A percentile compares a stretch with the other conserved stretches of the same genome.
Evolutionary conservation across 2,797 vertebrate species (phyloP).

Genomic region (Luscinia luscinia): DNA sequence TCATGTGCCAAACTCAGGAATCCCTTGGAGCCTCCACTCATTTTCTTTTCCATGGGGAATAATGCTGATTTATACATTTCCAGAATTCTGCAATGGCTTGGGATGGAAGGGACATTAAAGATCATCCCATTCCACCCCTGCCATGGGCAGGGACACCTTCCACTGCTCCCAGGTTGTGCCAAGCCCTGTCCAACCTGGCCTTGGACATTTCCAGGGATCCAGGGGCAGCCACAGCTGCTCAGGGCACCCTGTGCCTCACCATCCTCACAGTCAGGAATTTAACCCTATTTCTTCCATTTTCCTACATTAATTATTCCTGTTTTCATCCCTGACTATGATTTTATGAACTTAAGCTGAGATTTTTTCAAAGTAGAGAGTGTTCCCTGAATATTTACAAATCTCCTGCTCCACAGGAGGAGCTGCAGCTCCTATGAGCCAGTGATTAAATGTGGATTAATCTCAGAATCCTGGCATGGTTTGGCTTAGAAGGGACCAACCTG

Average conservation of each 20-base stretch:
- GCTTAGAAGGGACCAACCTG: not conserved
- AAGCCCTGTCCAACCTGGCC: accelerated
- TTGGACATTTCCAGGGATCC: not conserved
- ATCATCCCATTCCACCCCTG: accelerated
- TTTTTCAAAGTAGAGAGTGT: not conserved
- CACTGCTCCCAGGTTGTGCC: accelerated
- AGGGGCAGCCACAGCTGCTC: too few species aligned
- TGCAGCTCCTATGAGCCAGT: not conserved
- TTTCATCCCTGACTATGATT: not conserved
- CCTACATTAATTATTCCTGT: not conserved
- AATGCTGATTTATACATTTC: not conserved
- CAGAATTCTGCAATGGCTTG: not conserved
- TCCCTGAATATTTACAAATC: not conserved
- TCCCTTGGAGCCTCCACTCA: not conserved
- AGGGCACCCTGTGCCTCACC: not conserved
- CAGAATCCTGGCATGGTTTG: not conserved
- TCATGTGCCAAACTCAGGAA: not conserved
- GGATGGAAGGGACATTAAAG: not conserved
- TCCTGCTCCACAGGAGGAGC: not conserved
- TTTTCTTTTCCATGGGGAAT: not conserved
- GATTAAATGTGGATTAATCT: not conserved
- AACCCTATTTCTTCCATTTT: not conserved
- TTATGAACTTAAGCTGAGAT: not conserved
- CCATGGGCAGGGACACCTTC: not conserved
- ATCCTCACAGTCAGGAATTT: not conserved